These are phyloP conservation scores for Macrosteles quadrilineatus DNA, from an alignment of 1,140 invertebrate genomes.

Conservation along the genomic window DNA sequence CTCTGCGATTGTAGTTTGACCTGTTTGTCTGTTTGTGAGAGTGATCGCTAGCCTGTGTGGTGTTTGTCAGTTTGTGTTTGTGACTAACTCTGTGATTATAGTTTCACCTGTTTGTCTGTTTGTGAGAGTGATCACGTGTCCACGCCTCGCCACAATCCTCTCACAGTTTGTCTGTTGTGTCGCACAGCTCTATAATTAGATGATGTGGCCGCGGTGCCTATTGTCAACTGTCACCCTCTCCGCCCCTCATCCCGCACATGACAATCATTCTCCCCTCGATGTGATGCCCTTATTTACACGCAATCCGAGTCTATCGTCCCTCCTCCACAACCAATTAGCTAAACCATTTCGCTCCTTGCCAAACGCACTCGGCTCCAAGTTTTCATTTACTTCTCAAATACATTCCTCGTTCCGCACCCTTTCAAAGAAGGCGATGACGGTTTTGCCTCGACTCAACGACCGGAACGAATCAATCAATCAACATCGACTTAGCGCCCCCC, in stretches of 20 bases:
- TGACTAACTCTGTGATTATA: too few species aligned
- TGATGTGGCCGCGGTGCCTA: background rate
- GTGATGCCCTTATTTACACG: conserved; percentile 20
- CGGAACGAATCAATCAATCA: conserved; percentile 7
- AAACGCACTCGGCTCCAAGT: conserved; percentile 11
- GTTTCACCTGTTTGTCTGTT: background rate
- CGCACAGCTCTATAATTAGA: background rate
- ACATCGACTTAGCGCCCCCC: conserved; percentile 7
- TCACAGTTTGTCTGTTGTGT: background rate
- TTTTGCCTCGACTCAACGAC: background rate
- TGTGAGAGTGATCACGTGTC: background rate
- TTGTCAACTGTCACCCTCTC: background rate
- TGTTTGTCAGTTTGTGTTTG: background rate
- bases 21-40: background rate
- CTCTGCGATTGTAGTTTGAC: too few species aligned
- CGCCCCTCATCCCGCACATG: conserved; percentile 4
- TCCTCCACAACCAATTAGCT: conserved; percentile 23
- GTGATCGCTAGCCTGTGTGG: background rate
- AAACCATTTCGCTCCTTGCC: conserved; percentile 25
- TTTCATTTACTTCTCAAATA: conserved; percentile 21
- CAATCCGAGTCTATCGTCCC: conserved; percentile 21
- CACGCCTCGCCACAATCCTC: background rate
- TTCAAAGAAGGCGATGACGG: conserved; percentile 9
- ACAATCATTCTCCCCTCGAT: conserved; percentile 3
- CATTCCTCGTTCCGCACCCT: conserved; percentile 22